Base-by-base conservation (phyloP, 1,140 invertebrate species). In the Platyura marginata region DNA sequence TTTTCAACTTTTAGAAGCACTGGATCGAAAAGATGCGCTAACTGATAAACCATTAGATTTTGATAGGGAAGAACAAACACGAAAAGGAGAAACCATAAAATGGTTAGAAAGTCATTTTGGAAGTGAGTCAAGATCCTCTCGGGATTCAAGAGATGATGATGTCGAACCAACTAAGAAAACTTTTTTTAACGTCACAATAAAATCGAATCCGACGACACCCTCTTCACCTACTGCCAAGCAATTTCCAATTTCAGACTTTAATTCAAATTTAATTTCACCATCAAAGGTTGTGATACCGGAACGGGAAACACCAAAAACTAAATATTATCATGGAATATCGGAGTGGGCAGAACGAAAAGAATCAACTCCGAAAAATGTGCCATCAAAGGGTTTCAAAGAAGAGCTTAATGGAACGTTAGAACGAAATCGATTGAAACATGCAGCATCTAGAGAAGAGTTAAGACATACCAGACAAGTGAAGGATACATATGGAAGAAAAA, bases 91-190 rank as follows among this genome's bases (percentile, higher is more conserved):
- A 68, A 93, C 83, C 0, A 83, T 77, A 48, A 88, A 81, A 60
- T 94, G 82, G 85, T 64, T 89, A 13, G 85, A 90, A 48, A 78
- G 79, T 51, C 87, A 91, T 54, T 91, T 90, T 51, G 86, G 86
- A 33, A 87, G 83, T 55, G 85, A 84, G 40, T 84, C 80, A 1
- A 67, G 77, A 9, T 81, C 79, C 0, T 84, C 81, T 1, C 75
- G 75, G 36, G 78, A 78, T 42, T 76, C 73, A 0, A 56, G 71
- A 4, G 65, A 71, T 2, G 70, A 69, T 44, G 65, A 67, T 44
- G 66, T 71, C 45, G 71, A 72, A 45, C 67, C 72, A 2, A 75
- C 73, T 13, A 73, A 71, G 46, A 74, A 74, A 15, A 76, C 70
- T 46, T 84, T 77, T 53, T 85, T 81, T 50, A 80, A 82, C 55